Base-by-base conservation (phyloP, 1,140 invertebrate genomes). In the Meloidogyne hapla region DNA sequence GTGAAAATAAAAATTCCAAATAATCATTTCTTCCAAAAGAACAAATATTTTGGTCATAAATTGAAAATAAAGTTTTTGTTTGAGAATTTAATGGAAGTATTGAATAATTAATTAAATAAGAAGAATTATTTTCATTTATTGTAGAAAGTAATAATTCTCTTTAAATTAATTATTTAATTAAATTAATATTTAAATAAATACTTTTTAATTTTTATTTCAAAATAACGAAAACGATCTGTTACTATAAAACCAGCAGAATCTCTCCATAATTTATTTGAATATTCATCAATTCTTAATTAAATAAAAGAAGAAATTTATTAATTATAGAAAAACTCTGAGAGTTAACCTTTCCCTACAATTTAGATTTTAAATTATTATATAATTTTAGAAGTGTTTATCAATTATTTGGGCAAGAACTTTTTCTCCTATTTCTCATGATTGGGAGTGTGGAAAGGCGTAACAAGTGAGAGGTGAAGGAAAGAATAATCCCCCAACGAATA, bases 221-320 rank as follows among this genome's bases (percentile, higher is more conserved):
- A 63, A 33, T 74, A 81, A 12, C 81, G 79, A 61, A 28, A 78
- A n/a, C 73, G 72, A 72, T 82, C 81, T 18, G 65, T 45, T 45
- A 82, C 78, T 63, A 82, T 40, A 78, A 82, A 82, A 33, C 81
- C 81, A 68, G 48, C 42, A 66, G 21, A 81, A 48, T 82, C 81
- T 18, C 81, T 45, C 81, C 81, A 82, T 45, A 83, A 65, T 21
- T 66, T 70, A 69, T 81, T 80, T 26, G 68, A 56, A 18, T 74
- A 18, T 42, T 82, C 81, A 13, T 73, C 62, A 26, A 71, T 70
- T 56, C 71, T 76, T 42, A 63, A 78, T 62, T 69, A 25, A 33
- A 80, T 42, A 25, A 69, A 71, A 63, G 2, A 25, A 25, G 1
- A 2, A 64, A 64, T 25, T 64, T 12, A 25, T 77, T 25, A n/a